Base-by-base conservation (phyloP, 1,140 invertebrate species). In the Hylaeus anthracinus region DNA sequence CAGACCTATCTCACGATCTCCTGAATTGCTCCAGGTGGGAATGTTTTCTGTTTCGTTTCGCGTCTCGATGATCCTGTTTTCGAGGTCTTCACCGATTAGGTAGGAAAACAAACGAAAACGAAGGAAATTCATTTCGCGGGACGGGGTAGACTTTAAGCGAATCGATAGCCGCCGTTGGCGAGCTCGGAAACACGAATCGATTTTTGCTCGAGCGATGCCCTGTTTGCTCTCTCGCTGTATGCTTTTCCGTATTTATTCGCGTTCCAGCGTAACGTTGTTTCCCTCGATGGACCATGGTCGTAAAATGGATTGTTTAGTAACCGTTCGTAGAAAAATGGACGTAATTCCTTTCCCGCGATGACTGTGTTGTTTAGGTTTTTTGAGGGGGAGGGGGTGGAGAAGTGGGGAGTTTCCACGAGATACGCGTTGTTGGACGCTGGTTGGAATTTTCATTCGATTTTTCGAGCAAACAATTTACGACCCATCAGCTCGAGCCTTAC, bases 221-320 rank as follows among this genome's bases (percentile, higher is more conserved):
- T 56, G 53, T 66, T 76, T 67, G n/a, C 43, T 58, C 51, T 56
- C 51, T 12, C 14, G 48, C 15, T 56, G 37, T 74, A 65, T 65
- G 53, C 72, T 65, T 65, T 64, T 2, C 37, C 45, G 55, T 78
- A 53, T 71, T 71, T 78, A 71, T 76, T 69, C 64, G 41, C n/a
- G 51, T 37, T 37, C 15, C 41, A 26, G 39, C 61, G 71, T 4
- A 56, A 66, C 51, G 64, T 78, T 71, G 43, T 51, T 61, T 45
- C 9, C 12, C 45, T 51, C 75, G 48, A 61, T 61, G 51, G 64
- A 67, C 37, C 64, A 64, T 14, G 26, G 51, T 55, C n/a, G 51
- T 60, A 41, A 78, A 78, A 61, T 45, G 66, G 45, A 71, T 78
- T 63, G 53, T 70, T 53, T 53, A 70, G 67, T 9, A 51, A 39